These are phyloP conservation scores for Digitonthophagus gazella DNA, from an alignment of 2,888 invertebrate species.

Conservation along the genomic window DNA sequence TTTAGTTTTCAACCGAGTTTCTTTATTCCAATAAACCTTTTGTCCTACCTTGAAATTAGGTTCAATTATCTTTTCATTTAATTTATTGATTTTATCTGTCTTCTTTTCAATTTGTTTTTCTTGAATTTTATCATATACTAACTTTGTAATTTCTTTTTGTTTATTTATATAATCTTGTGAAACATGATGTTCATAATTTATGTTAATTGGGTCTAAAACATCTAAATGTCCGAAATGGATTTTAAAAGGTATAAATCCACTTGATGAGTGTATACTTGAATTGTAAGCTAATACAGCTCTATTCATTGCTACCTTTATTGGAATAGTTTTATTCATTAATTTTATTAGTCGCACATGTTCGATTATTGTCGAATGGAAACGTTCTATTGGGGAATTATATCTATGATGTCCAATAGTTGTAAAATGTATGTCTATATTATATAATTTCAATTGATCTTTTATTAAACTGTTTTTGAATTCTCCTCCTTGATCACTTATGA, in stretches of 20 bases:
- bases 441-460: conserved; percentile 19
- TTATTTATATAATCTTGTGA: background rate
- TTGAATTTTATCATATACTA: conserved; percentile 4
- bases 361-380: conserved; percentile 16
- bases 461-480: conserved; percentile 27
- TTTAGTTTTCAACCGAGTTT: too few relatives aligned
- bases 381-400: conserved; percentile 15
- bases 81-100: background rate
- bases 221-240: conserved; percentile 12
- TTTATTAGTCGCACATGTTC: conserved; percentile 21
- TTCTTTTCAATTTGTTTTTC: conserved; percentile 2
- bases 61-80: conserved; percentile 3
- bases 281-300: conserved; percentile 14
- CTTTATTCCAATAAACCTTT: too few relatives aligned
- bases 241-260: conserved; percentile 17
- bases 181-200: too few relatives aligned
- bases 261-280: conserved; percentile 13
- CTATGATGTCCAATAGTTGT: background rate
- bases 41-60: too few relatives aligned
- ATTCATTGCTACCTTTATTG: background rate
- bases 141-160: background rate
- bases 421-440: conserved; percentile 25
- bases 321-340: conserved; percentile 6
- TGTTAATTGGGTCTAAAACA: too few relatives aligned
- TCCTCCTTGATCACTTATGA: conserved; percentile 25